Conservation (phyloP, 2,113 vertebrate genomes). For the Taxidea taxus region DNA sequence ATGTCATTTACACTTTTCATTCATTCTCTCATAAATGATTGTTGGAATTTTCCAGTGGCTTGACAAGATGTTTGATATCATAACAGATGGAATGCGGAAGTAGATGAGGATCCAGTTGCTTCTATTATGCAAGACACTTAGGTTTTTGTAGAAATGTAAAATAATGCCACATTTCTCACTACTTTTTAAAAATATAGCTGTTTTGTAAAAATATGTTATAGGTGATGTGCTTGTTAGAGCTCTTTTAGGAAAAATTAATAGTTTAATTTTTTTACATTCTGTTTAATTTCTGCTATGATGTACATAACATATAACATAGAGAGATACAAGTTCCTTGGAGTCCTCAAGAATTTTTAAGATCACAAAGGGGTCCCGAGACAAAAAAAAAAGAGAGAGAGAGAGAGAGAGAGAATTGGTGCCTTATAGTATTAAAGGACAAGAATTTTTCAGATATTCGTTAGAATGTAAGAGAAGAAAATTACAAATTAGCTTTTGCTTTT, state of each 20-base stretch:
- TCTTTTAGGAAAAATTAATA: neutral
- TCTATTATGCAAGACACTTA: neutral
- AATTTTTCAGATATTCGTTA: neutral
- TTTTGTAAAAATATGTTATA: neutral
- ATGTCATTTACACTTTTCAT: neutral
- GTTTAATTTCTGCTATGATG: neutral
- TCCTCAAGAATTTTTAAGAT: neutral
- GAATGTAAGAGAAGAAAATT: neutral
- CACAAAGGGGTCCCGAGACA: neutral
- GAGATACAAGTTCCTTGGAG: neutral
- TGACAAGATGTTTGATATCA: neutral
- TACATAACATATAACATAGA: neutral
- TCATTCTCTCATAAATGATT: neutral
- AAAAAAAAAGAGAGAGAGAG: neutral
- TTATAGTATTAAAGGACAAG: neutral
- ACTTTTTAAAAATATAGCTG: neutral
- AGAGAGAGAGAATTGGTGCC: neutral
- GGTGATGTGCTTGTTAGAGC: neutral
- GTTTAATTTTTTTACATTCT: neutral
- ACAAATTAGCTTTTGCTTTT: neutral
- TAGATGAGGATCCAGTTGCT: neutral
- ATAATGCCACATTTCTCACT: neutral
- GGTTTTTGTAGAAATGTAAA: neutral
- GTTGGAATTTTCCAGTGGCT: neutral
- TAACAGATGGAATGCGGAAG: neutral